A percentile compares a stretch with the other conserved stretches of the same genome.
phyloP scores from a whole-genome alignment of 2,888 invertebrate species.

The Trachelus tabidus region DNA sequence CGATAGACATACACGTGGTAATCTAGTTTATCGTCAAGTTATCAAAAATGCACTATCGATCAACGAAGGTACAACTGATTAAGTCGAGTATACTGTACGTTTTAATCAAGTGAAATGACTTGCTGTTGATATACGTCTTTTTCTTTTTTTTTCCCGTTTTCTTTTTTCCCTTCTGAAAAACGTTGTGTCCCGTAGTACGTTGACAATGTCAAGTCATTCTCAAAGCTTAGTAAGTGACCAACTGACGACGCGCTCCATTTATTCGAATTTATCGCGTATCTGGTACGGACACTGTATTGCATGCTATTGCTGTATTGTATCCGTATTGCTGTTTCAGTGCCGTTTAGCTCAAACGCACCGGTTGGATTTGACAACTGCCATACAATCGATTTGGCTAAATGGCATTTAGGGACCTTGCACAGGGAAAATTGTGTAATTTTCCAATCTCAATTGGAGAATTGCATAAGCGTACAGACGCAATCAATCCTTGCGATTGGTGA shows the following conservation, averaged over 20 bases:
- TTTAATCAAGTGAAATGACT: neutral
- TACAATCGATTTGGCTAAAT: neutral
- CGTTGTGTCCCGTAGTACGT: neutral
- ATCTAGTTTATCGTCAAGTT: neutral
- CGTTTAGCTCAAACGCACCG: neutral
- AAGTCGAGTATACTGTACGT: neutral
- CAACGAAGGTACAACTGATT: neutral
- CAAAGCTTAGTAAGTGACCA: neutral
- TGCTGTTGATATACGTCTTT: neutral
- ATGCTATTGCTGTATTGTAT: neutral
- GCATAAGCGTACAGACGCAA: neutral
- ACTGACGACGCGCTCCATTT: neutral
- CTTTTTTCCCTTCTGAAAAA: too few relatives aligned
- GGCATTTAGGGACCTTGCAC: neutral
- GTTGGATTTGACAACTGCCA: neutral
- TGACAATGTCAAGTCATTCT: neutral
- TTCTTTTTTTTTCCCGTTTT: neutral
- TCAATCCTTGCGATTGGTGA: neutral
- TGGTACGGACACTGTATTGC: neutral
- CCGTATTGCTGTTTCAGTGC: neutral
- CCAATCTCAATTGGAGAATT: neutral
- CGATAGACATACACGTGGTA: neutral
- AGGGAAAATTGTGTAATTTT: too few relatives aligned
- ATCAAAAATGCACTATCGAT: neutral
- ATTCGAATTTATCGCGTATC: neutral